Percentiles rank a stretch among this genome's conserved stretches.
Evolutionary conservation across 2,888 invertebrate genomes (phyloP).

Genomic region (Thymelicus sylvestris): DNA sequence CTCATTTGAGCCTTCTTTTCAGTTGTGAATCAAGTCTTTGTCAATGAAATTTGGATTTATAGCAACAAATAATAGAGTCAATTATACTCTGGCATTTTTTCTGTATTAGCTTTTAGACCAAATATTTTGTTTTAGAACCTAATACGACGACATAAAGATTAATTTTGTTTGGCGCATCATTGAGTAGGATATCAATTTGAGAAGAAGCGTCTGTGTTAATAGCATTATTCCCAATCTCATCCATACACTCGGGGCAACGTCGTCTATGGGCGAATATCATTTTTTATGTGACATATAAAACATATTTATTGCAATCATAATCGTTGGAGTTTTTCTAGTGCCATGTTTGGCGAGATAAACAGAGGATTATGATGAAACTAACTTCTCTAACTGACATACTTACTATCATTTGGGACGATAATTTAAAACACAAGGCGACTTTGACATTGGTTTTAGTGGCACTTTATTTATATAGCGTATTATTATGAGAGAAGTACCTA

Average conservation of each 20-base stretch:
- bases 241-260: constrained; percentile 83
- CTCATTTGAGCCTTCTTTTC: constrained; percentile 78
- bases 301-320: constrained; percentile 84
- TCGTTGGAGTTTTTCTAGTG: constrained; percentile 76
- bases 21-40: constrained; percentile 54
- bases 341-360: constrained; percentile 75
- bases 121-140: constrained; percentile 51
- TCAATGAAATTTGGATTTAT: constrained; percentile 53
- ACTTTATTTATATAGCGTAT: not conserved
- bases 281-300: constrained; percentile 84
- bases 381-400: constrained; percentile 25
- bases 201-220: constrained; percentile 84
- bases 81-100: constrained; percentile 49
- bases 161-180: constrained; percentile 51
- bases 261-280: constrained; percentile 77
- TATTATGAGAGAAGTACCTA: not conserved
- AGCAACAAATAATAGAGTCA: constrained; percentile 45
- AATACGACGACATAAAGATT: constrained; percentile 48
- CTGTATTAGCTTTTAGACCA: constrained; percentile 51
- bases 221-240: constrained; percentile 85
- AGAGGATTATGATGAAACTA: constrained; percentile 56
- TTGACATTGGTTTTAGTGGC: not conserved
- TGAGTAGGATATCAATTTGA: constrained; percentile 82
- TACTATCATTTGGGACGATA: constrained; percentile 13
- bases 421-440: constrained; percentile 19